Evolutionary conservation across 2,113 vertebrate genomes (phyloP), one percentile per base, ranked within the genome.

Genomic region (Delphinapterus leucas): DNA sequence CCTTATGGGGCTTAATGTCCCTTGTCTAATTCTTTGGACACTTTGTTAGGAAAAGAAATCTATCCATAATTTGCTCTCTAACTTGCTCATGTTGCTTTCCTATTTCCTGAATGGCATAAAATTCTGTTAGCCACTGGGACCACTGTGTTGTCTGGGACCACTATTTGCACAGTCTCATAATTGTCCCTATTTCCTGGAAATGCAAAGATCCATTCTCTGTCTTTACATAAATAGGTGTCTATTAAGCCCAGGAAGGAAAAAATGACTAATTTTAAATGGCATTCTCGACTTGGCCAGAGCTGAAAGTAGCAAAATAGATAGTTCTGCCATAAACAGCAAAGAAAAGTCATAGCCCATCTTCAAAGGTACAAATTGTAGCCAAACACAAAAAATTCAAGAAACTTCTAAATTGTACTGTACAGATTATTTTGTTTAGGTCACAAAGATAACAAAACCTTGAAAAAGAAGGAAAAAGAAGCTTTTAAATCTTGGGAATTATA

Each of bases 21-120:
- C 20, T 70, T 82, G 70, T 55, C 88, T 97, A 91, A 86, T 96
- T 96, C 81, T 91, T 93, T 31, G 67, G 82, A 67, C 15, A 58
- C 5, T 58, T 79, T 95, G 96, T 96, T 97, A 91, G 83, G 61
- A 93, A 91, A 89, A 88, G 44, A 95, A 96, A 95, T 67, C 47
- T 71, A 92, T 92, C 95, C 67, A 60, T 93, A 96, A 92, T 96
- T 95, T 96, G 58, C 44, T 97, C 81, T 92, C 82, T 74, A 83
- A 49, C 95, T 97, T 76, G 86, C 58, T 95, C 58, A n/a, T 73
- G 26, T 95, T 93, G 70, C 79, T 95, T 94, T 88, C 53, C 68
- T 91, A 61, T 93, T 98, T 98, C 96, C 95, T 95, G 92, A 95
- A 83, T 71, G 70, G 53, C 63, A 76, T 47, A 36, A 91, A 95